phyloP scores from a whole-genome alignment of 2,888 invertebrate species.

The Heliconius charithonia region DNA sequence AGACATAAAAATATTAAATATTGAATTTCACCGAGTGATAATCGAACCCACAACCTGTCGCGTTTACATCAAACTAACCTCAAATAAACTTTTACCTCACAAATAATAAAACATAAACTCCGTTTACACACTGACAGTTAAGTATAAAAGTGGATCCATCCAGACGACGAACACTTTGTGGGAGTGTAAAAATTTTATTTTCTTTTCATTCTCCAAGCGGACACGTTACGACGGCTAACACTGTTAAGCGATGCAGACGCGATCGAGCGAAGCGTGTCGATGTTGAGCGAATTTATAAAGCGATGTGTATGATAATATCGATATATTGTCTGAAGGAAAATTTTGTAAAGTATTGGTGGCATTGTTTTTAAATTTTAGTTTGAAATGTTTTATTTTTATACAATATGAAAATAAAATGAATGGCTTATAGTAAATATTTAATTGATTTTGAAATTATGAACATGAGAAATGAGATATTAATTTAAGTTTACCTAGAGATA shows the following conservation, averaged over 20 bases:
- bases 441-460: too few species aligned
- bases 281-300: slow-evolving; percentile 8
- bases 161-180: slow-evolving; percentile 29
- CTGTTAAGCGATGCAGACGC: slow-evolving; percentile 33
- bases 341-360: background rate
- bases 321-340: background rate
- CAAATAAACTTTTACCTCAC: background rate
- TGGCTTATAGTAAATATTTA: too few species aligned
- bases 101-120: slow-evolving; percentile 16
- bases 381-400: too few species aligned
- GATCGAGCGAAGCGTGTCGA: slow-evolving; percentile 14
- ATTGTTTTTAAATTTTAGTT: background rate
- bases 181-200: slow-evolving; percentile 29
- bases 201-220: slow-evolving; percentile 25
- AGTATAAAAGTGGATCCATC: slow-evolving; percentile 16
- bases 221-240: slow-evolving; percentile 28
- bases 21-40: too few species aligned
- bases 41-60: too few species aligned
- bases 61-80: background rate
- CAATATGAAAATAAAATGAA: too few species aligned
- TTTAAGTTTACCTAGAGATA: too few species aligned
- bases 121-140: background rate
- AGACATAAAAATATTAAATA: too few species aligned
- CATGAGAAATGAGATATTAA: too few species aligned
- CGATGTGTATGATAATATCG: background rate